Percentiles rank a stretch among this genome's conserved stretches.
Evolutionary conservation across 2,888 invertebrate species (phyloP).

Genomic region (Ormyrus nitidulus): DNA sequence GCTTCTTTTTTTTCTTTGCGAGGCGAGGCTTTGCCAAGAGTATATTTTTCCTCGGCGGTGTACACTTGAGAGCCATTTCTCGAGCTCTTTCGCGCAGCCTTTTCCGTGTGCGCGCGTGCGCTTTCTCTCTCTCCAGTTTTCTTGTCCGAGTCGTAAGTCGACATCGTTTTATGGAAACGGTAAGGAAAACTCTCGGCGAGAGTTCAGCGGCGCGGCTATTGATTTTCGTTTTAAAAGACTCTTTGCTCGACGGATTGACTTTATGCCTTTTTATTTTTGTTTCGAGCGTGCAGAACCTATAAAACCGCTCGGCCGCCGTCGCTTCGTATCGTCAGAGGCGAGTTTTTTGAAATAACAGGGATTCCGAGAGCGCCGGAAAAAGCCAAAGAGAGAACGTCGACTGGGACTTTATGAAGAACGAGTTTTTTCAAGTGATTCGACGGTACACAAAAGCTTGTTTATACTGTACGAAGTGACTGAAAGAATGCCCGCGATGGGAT

Average conservation of each 20-base stretch:
- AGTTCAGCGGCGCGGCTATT: conserved; percentile 24
- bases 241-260: not conserved
- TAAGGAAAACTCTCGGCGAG: not conserved
- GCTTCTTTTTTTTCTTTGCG: not conserved
- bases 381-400: not conserved
- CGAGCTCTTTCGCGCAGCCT: conserved; percentile 9
- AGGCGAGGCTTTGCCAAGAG: not conserved
- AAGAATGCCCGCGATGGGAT: no score
- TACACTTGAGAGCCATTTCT: not conserved
- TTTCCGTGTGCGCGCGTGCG: not conserved
- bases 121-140: conserved; percentile 8
- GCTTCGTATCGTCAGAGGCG: conserved; percentile 6
- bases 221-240: conserved; percentile 40
- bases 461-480: no score
- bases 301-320: not conserved
- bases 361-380: not conserved
- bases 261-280: conserved; percentile 8
- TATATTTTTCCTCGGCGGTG: conserved; percentile 20
- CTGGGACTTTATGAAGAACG: not conserved
- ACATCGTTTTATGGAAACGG: conserved; percentile 21
- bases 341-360: conserved; percentile 23
- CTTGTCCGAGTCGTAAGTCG: conserved; percentile 24
- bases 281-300: not conserved
- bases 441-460: not conserved
- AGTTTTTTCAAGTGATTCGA: conserved; percentile 26